phyloP scores from a whole-genome alignment of 2,113 vertebrate genomes.

The Nannobrachium achirus region DNA sequence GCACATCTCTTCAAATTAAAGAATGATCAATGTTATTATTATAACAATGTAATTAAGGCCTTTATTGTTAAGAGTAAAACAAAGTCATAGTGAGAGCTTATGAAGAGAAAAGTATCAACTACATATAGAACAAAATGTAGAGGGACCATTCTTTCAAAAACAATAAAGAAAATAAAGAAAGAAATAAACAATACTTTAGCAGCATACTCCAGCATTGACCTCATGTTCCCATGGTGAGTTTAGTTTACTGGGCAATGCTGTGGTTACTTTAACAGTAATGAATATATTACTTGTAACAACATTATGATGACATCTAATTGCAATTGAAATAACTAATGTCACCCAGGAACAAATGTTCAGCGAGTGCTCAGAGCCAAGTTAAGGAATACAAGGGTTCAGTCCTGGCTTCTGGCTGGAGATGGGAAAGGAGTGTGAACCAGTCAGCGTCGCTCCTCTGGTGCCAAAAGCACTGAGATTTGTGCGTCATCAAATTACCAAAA shows the following conservation, averaged over 20 bases:
- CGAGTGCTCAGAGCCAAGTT: constrained; percentile 27
- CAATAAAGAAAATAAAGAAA: no score
- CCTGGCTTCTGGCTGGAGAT: constrained; percentile 52
- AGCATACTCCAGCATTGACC: not conserved
- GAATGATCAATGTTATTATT: no score
- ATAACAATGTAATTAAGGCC: no score
- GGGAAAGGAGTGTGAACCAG: constrained; percentile 62
- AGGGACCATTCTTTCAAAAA: no score
- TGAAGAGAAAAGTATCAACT: not conserved
- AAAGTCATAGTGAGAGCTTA: not conserved
- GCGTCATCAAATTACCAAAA: constrained; percentile 73
- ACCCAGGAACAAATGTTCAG: constrained; percentile 26
- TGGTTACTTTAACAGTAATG: constrained; percentile 3
- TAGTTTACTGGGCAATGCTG: not conserved
- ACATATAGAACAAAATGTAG: no score
- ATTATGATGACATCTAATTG: constrained; percentile 32
- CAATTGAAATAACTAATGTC: constrained; percentile 22
- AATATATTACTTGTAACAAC: constrained; percentile 16
- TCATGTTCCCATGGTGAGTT: not conserved
- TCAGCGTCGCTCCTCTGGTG: constrained; percentile 39
- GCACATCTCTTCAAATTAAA: no score
- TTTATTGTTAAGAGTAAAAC: no score
- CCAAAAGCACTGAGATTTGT: constrained; percentile 64
- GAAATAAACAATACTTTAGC: no score
- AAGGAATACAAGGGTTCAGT: constrained; percentile 49